phyloP scores from a whole-genome alignment of 2,888 invertebrate species.

The Argyresthia albistria region DNA sequence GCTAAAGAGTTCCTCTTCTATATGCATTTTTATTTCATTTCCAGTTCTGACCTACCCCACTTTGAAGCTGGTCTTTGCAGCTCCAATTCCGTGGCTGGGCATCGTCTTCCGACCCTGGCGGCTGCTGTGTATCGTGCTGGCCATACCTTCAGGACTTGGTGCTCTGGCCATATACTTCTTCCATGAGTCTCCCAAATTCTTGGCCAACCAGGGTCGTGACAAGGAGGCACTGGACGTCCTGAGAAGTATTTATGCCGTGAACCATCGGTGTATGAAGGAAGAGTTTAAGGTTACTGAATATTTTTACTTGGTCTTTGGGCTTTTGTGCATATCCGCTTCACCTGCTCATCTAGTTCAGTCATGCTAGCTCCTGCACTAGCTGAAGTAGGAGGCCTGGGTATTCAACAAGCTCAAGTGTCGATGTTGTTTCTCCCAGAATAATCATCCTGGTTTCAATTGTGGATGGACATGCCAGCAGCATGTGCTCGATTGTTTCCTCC shows the following conservation, averaged over 20 bases:
- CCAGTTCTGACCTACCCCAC: conserved; percentile 78
- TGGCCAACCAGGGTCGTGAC: conserved; percentile 74
- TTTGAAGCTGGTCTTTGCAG: conserved; percentile 66
- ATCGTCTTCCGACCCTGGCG: conserved; percentile 82
- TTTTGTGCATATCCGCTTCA: too few species aligned
- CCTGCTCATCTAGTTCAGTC: too few species aligned
- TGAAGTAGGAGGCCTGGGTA: too few species aligned
- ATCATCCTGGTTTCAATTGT: too few species aligned
- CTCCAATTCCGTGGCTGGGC: conserved; percentile 48
- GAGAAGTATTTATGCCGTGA: conserved; percentile 42
- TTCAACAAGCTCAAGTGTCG: too few species aligned
- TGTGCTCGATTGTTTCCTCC: too few species aligned
- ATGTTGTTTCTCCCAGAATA: too few species aligned
- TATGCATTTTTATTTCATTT: conserved; percentile 9
- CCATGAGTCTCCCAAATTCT: conserved; percentile 86
- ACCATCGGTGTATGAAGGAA: conserved; percentile 29
- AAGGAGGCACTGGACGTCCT: conserved; percentile 72
- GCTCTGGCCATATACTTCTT: conserved; percentile 71
- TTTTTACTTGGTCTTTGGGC: too few species aligned
- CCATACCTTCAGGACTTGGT: conserved; percentile 60
- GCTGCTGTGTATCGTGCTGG: conserved; percentile 71
- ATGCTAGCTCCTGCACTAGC: too few species aligned
- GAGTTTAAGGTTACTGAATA: conserved; percentile 37
- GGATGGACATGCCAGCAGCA: too few species aligned
- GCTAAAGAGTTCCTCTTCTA: background rate